Conservation (phyloP, 1,140 invertebrate species). For the Eufriesea mexicana region DNA sequence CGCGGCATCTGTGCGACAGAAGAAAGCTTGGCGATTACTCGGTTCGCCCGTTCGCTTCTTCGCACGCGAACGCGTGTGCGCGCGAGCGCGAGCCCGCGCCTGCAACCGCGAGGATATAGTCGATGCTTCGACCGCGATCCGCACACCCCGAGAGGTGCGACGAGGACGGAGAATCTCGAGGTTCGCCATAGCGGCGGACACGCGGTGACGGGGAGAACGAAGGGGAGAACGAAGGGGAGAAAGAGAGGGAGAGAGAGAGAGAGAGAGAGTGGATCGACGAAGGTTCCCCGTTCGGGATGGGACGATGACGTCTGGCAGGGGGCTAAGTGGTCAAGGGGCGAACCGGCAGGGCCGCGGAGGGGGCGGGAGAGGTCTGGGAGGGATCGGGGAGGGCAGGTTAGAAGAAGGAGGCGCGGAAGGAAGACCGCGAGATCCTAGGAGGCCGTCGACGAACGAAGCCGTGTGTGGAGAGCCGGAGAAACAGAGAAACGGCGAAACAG, state of each 20-base stretch:
- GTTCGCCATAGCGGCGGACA: conserved; percentile 9
- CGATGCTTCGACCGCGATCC: no score
- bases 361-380: not conserved
- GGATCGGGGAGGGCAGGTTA: not conserved
- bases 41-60: not conserved
- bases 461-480: not conserved
- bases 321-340: not conserved
- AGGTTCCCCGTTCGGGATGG: not conserved
- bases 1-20: conserved; percentile 62
- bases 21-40: not conserved
- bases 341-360: not conserved
- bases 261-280: not conserved
- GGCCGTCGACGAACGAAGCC: conserved; percentile 9
- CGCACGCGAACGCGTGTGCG: no score
- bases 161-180: not conserved
- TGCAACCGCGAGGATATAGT: no score
- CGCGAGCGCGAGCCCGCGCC: no score
- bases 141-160: not conserved
- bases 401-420: conserved; percentile 7
- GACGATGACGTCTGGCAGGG: not conserved
- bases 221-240: not conserved
- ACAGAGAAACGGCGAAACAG: not conserved
- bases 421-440: conserved; percentile 34
- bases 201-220: not conserved
- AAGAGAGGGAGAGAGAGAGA: not conserved